Base-by-base conservation (phyloP, 1,140 invertebrate species). In the Diachasmimorpha longicaudata region DNA sequence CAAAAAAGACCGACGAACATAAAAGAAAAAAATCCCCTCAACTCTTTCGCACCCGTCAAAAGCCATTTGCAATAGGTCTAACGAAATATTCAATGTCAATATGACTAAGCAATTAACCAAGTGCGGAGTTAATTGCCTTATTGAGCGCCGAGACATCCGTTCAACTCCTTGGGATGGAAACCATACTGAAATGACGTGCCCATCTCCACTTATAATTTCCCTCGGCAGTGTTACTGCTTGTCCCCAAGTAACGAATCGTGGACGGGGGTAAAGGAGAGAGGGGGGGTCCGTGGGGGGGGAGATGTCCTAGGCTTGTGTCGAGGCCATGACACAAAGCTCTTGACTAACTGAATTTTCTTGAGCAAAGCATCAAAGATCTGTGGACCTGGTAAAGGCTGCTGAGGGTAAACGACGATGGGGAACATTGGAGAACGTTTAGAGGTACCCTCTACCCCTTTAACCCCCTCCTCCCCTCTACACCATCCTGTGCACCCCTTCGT, bases 331-430 rank as follows among this genome's bases (percentile, higher is more conserved):
- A 87, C 86, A 87, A 88, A 88, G 86, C 85, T 86, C 79, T 80
- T 81, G 84, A 84, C 85, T 88, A 89, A 89, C 86, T 88, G 82
- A 88, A 88, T 89, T 89, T 89, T 89, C 88, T 89, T 88, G 85
- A 87, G 87, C 85, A 86, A 84, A 80, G 81, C 86, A 88, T 88
- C 86, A 87, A 89, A 89, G 87, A 88, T 88, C 81, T 14, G 36
- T 39, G 73, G 77, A 66, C 19, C 10, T 19, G 44, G 39, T 19
- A 76, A 76, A 66, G 67, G 44, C 66, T 19, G 16, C 23, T 36
- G 58, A 48, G 25, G 66, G 73, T 37, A 72, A 68, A 72, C 71
- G 75, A 70, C 69, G 58, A 74, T 75, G 63, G 44, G 69, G 74
- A 67, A 78, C 72, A 72, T 70, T 63, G 55, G 70, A 77, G 72